phyloP scores from a whole-genome alignment of 2,888 invertebrate species.

The Ichneumon xanthorius region DNA sequence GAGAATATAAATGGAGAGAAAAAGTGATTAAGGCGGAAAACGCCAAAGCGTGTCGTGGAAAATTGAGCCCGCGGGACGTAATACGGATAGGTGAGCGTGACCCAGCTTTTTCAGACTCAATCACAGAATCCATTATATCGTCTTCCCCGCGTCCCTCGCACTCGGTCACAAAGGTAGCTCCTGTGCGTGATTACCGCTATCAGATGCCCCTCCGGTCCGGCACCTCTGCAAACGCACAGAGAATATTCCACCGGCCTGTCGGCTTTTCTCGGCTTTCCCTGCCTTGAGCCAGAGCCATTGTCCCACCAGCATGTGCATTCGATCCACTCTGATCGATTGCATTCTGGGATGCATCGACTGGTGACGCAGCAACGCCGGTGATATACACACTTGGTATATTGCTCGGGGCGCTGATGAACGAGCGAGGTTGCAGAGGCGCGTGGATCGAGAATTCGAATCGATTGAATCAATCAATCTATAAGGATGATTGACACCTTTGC shows the following conservation, averaged over 20 bases:
- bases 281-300: not conserved
- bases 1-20: constrained; percentile 14
- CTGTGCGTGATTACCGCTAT: constrained; percentile 38
- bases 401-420: constrained; percentile 21
- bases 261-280: constrained; percentile 19
- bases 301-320: not conserved
- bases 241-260: not conserved
- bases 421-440: constrained; percentile 4
- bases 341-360: not conserved
- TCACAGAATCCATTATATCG: constrained; percentile 20
- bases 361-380: not conserved
- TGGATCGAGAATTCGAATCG: constrained; percentile 41
- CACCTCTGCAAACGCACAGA: not conserved
- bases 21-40: not conserved
- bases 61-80: not conserved
- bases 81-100: not conserved
- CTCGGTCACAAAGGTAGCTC: not conserved
- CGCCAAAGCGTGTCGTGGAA: constrained; percentile 8
- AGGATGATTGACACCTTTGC: constrained; percentile 35
- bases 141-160: not conserved
- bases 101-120: constrained; percentile 12
- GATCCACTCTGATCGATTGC: constrained; percentile 8
- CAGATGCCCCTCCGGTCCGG: constrained; percentile 27
- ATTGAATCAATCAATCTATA: constrained; percentile 40
- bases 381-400: not conserved